Conservation (phyloP, 2,888 invertebrate genomes). For the Mactromeris polynyma region DNA sequence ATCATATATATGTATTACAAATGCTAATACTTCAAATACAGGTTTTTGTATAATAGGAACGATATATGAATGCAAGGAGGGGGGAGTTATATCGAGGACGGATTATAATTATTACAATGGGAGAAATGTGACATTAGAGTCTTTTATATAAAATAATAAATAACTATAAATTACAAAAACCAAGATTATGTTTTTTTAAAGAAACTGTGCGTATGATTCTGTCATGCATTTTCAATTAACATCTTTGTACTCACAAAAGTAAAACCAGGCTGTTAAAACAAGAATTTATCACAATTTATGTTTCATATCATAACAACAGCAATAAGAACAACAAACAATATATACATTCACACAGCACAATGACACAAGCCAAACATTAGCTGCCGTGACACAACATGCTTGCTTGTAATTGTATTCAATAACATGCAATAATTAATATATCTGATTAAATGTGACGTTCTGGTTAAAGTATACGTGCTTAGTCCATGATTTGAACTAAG, state of each 20-base stretch:
- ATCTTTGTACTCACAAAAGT: conserved; percentile 69
- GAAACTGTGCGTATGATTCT: conserved; percentile 35
- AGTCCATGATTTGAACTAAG: background rate
- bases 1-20: background rate
- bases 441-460: conserved; percentile 18
- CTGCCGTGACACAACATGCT: background rate
- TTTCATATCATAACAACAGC: background rate
- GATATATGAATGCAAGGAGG: background rate
- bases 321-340: background rate
- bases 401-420: background rate
- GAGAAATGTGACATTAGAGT: conserved; percentile 1
- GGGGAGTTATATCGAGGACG: background rate
- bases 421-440: background rate
- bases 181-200: conserved; percentile 16
- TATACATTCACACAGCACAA: background rate
- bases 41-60: background rate
- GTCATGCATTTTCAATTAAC: conserved; percentile 34
- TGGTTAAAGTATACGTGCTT: conserved; percentile 3
- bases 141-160: background rate
- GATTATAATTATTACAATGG: background rate
- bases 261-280: conserved; percentile 58
- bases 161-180: conserved; percentile 17
- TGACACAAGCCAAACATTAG: conserved; percentile 8
- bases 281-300: conserved; percentile 25
- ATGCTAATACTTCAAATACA: background rate